Conservation (phyloP, 2,797 vertebrate species). For the Premnoplex brunnescens region DNA sequence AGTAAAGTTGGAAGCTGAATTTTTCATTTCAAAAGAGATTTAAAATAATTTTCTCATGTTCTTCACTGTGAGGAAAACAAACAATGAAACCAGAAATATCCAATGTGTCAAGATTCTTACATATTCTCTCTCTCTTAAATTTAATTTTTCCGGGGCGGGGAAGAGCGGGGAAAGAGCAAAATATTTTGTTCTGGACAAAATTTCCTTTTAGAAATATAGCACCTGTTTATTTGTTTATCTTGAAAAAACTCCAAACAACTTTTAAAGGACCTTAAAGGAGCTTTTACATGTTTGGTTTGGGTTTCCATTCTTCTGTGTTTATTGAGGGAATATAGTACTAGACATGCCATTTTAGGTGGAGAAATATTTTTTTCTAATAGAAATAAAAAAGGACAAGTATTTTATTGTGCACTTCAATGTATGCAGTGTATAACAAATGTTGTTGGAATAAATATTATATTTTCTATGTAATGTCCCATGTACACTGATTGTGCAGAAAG, state of each 20-base stretch:
- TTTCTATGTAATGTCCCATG: not conserved
- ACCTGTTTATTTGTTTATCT: not conserved
- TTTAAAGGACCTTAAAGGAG: rapidly evolving
- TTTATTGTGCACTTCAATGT: not conserved
- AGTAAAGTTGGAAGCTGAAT: not conserved
- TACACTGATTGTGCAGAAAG: not conserved
- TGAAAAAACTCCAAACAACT: rapidly evolving
- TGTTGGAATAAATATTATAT: not conserved
- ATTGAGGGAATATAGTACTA: not conserved
- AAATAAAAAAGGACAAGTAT: not conserved
- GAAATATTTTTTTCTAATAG: not conserved
- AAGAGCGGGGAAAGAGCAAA: too few relatives aligned
- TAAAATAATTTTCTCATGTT: not conserved
- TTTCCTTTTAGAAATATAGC: not conserved
- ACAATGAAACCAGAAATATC: not conserved
- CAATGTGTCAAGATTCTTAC: not conserved
- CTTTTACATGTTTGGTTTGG: not conserved
- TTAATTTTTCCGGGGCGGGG: not conserved
- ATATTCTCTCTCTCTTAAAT: not conserved
- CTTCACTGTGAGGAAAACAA: not conserved
- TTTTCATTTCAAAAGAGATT: not conserved
- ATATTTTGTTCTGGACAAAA: not conserved
- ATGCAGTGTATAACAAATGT: not conserved
- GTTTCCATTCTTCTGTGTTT: not conserved
- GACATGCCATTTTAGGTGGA: not conserved